Percentiles rank a stretch among this genome's conserved stretches.
phyloP scores from a whole-genome alignment of 2,888 invertebrate species.

The Notodonta dromedarius region DNA sequence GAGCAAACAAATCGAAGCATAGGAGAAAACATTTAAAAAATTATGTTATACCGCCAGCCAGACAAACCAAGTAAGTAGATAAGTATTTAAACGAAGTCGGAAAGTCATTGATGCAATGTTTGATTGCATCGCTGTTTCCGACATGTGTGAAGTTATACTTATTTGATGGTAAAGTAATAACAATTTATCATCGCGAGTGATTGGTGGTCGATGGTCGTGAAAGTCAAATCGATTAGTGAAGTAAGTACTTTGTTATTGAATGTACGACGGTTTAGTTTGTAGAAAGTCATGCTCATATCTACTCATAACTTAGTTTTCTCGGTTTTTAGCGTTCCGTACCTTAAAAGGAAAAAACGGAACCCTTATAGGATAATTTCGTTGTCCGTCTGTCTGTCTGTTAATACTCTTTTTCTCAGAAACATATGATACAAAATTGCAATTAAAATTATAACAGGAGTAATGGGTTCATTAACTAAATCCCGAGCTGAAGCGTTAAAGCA shows the following conservation, averaged over 20 bases:
- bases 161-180: slow-evolving; percentile 38
- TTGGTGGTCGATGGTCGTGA: slow-evolving; percentile 40
- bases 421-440: no score
- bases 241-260: slow-evolving; percentile 19
- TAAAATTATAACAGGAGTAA: no score
- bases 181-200: slow-evolving; percentile 46
- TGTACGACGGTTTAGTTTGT: slow-evolving; percentile 26
- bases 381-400: no score
- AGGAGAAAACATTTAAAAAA: background rate
- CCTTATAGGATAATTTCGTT: no score
- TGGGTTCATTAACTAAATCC: no score
- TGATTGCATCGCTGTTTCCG: slow-evolving; percentile 31
- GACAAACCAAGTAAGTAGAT: background rate
- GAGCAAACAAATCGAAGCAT: background rate
- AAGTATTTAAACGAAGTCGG: background rate
- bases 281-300: slow-evolving; percentile 29
- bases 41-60: background rate
- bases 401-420: no score
- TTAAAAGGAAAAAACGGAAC: no score
- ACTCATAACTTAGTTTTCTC: no score
- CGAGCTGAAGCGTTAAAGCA: no score
- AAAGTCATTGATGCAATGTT: background rate
- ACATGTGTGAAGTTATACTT: slow-evolving; percentile 35
- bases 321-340: no score
- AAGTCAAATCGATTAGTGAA: slow-evolving; percentile 54